A percentile compares a stretch with the other conserved stretches of the same genome.
phyloP scores from a whole-genome alignment of 2,888 invertebrate genomes.

The Drosophila basisetae region DNA sequence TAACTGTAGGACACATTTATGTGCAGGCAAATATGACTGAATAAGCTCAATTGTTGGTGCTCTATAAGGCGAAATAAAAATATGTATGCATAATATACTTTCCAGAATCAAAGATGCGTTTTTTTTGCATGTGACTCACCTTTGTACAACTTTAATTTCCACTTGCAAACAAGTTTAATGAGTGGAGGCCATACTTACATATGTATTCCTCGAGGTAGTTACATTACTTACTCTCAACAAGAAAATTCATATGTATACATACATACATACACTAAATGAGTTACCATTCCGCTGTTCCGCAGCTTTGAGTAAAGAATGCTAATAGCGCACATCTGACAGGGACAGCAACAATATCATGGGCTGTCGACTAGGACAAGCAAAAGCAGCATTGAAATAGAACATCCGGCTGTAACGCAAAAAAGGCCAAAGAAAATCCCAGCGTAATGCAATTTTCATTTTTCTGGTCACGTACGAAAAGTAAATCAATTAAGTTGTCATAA shows the following conservation, averaged over 20 bases:
- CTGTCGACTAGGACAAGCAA: constrained; percentile 52
- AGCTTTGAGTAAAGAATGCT: constrained; percentile 21
- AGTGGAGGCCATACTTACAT: neutral
- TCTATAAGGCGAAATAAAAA: neutral
- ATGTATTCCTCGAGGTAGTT: neutral
- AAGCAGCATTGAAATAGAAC: constrained; percentile 70
- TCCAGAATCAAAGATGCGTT: neutral
- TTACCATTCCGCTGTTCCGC: constrained; percentile 8
- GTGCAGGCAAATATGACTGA: neutral
- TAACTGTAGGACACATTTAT: neutral
- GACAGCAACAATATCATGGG: constrained; percentile 28
- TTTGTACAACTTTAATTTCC: neutral
- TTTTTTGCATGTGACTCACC: neutral
- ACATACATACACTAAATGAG: constrained; percentile 44
- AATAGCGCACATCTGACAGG: constrained; percentile 33
- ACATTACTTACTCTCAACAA: neutral
- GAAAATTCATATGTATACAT: neutral
- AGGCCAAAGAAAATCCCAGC: constrained; percentile 73
- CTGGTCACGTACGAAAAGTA: constrained; percentile 84
- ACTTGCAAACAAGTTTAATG: neutral
- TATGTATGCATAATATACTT: neutral
- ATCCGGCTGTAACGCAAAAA: constrained; percentile 59
- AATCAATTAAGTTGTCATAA: constrained; percentile 85
- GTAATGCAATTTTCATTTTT: constrained; percentile 84
- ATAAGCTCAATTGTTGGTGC: neutral